Base-by-base conservation (phyloP, 2,797 vertebrate species). In the Sebastes hubbsi region DNA sequence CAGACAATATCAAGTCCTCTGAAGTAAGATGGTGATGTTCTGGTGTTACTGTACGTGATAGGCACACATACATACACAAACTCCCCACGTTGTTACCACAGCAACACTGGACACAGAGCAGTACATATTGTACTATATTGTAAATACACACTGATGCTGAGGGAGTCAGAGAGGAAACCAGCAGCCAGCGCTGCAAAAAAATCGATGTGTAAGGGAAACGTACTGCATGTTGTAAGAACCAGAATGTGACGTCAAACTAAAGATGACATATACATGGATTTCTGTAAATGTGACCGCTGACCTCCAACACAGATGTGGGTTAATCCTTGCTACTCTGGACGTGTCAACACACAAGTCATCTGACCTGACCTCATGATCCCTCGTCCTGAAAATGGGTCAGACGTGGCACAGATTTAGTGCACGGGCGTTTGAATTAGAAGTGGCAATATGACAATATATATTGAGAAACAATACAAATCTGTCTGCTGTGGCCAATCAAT, bases 61-160 rank as follows among this genome's bases (percentile, higher is more conserved):
- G 13, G 62, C 70, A 62, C 55, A 75, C 38, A 63, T 22, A 67
- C 38, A 66, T 5, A 68, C 34, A 73, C 54, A 49, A 16, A 34
- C 29, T 32, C 59, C 29, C 11, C 7, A 22, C 74, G 82, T 78
- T 78, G 90, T 91, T 88, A 75, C 85, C 80, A 85, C 74, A 78
- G 87, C 87, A 91, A 91, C 87, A 52, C 58, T 20, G 36, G 66
- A 85, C 72, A 89, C 82, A 83, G 66, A 58, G 68, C 61, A 25
- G 75, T 52, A 68, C 73, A 79, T 83, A 77, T 65, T 52, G 55
- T 54, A 63, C 71, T 73, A 69, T 64, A 66, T 59, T 61, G 46
- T 75, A 76, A 68, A 78, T 38, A 60, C 55, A 68, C 32, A 49
- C 20, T 20, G 4, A 61, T 22, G 64, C 65, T 75, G 55, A 29